Conservation (phyloP, 1,140 invertebrate species). For the Brachionus paranguensis region DNA sequence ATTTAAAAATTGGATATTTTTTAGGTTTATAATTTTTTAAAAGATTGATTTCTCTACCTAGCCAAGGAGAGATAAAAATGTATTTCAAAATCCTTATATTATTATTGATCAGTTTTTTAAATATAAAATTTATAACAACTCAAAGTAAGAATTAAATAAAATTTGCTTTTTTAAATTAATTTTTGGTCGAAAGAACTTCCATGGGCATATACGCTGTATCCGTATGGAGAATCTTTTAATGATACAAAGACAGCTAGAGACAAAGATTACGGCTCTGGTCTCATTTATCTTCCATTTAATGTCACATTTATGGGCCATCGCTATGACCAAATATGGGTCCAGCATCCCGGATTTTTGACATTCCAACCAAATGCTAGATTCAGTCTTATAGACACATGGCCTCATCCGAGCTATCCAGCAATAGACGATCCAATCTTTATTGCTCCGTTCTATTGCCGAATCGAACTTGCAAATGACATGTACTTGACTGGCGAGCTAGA, state of each 20-base stretch:
- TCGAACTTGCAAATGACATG: constrained; percentile 36
- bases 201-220: constrained; percentile 38
- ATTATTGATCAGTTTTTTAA: not conserved
- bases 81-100: not conserved
- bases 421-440: constrained; percentile 39
- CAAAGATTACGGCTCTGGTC: not conserved
- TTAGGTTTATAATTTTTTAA: not conserved
- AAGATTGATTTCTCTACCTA: not conserved
- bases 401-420: constrained; percentile 27
- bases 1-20: not conserved
- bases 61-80: not conserved
- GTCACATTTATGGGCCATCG: constrained; percentile 39
- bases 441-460: constrained; percentile 22
- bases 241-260: constrained; percentile 28
- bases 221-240: constrained; percentile 7
- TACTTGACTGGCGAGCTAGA: constrained; percentile 13
- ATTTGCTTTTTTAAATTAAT: not conserved
- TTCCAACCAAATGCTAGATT: constrained; percentile 28
- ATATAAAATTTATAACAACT: not conserved
- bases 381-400: constrained; percentile 24
- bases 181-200: not conserved
- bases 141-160: not conserved
- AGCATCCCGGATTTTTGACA: constrained; percentile 20
- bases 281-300: constrained; percentile 33
- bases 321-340: constrained; percentile 35